Conservation (phyloP, 2,113 vertebrate species). For the Lampris megalopsis region DNA sequence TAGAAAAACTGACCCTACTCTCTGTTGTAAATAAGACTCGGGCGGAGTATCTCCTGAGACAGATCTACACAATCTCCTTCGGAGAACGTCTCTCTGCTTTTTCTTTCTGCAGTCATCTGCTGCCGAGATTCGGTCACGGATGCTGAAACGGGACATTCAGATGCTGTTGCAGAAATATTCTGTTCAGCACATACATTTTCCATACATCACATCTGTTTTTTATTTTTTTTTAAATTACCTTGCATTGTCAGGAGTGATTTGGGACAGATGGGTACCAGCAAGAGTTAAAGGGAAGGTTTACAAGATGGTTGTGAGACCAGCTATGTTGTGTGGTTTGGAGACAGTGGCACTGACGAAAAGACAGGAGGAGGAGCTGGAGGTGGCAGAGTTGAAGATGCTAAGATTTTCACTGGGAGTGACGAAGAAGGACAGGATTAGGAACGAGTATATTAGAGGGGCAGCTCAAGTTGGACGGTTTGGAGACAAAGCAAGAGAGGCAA, state of each 20-base stretch:
- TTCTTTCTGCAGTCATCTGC: not conserved
- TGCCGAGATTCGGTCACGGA: slow-evolving; percentile 31
- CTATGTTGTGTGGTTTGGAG: too few relatives aligned
- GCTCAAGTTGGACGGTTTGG: too few relatives aligned
- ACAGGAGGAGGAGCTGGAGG: too few relatives aligned
- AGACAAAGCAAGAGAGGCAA: too few relatives aligned
- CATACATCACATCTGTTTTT: slow-evolving; percentile 2
- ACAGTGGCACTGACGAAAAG: too few relatives aligned
- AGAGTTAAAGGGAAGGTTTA: too few relatives aligned
- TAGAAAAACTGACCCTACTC: not conserved
- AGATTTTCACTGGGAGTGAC: too few relatives aligned
- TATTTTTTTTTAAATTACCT: slow-evolving; percentile 30
- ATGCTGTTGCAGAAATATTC: slow-evolving; percentile 44
- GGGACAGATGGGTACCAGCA: too few relatives aligned
- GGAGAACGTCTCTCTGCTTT: slow-evolving; percentile 24
- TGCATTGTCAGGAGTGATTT: not conserved
- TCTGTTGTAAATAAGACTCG: slow-evolving; percentile 22
- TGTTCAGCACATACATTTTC: slow-evolving; percentile 1
- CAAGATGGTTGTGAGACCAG: too few relatives aligned
- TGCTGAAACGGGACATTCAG: slow-evolving; percentile 13
- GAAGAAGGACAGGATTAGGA: too few relatives aligned
- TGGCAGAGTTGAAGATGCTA: too few relatives aligned
- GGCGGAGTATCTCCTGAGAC: slow-evolving; percentile 22
- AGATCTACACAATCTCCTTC: slow-evolving; percentile 33
- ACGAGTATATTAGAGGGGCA: too few relatives aligned